Base-by-base conservation (phyloP, 2,797 vertebrate genomes). In the Pipistrellus kuhlii region DNA sequence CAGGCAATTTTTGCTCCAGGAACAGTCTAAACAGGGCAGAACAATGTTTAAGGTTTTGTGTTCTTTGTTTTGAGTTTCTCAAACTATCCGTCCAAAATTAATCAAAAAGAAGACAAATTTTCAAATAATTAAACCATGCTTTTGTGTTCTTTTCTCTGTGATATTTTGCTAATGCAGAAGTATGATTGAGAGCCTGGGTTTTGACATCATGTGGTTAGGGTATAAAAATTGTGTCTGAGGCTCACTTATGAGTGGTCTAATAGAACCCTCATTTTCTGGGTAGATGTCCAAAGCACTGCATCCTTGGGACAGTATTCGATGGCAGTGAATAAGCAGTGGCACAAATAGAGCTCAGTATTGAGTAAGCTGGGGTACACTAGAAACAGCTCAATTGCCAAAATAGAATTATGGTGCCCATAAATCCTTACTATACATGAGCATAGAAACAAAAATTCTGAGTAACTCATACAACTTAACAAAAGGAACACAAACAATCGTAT, bases 301-400 rank as follows among this genome's bases (percentile, higher is more conserved):
- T 30, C 6, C 10, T 62, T 78, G 35, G 38, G 73, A 76, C 4
- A 35, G 11, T 2, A 59, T 55, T 27, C 77, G 88, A 68, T 44
- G 27, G 5, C 18, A 82, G 0, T 32, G 53, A 91, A n/a, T 0
- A 81, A 44, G 7, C n/a, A 30, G 8, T 71, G 46, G 3, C 1
- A 30, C 30, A 71, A 41, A 76, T 8, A 73, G 0, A 41, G 5
- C 2, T 20, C 20, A 72, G 3, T 48, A 38, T 5, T 46, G 8
- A 57, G 3, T 59, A 72, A 53, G 11, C 0, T 20, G 69, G 6
- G 0, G 8, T 48, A 44, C 0, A 1, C 5, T 69, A 64, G 20
- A 82, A 62, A 64, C 0, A 77, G 5, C 3, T 81, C 13, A 78
- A 2, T 30, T 14, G 0, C 41, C 4, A 8, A 80, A 71, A 44